These are phyloP conservation scores for Epiblema foenella DNA, from an alignment of 2,888 invertebrate genomes.

Conservation along the genomic window DNA sequence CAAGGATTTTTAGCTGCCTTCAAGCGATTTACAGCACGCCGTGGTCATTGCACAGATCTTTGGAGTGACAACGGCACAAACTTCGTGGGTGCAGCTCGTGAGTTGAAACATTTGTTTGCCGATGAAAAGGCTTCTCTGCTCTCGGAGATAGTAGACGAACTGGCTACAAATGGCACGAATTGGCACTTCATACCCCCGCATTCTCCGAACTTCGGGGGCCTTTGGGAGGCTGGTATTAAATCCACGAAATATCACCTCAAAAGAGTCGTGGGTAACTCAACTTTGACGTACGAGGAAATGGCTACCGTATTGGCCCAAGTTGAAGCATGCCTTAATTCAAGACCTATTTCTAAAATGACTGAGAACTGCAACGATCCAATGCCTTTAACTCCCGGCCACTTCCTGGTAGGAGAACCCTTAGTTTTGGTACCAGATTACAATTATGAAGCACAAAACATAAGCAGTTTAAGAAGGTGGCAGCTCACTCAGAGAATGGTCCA, in stretches of 20 bases:
- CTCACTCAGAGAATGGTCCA: slow-evolving; percentile 42
- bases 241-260: slow-evolving; percentile 26
- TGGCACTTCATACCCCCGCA: slow-evolving; percentile 12
- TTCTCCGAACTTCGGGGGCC: slow-evolving; percentile 2
- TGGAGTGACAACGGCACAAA: slow-evolving; percentile 44
- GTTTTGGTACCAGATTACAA: slow-evolving; percentile 39
- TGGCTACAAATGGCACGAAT: slow-evolving; percentile 12
- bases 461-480: slow-evolving; percentile 44
- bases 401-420: slow-evolving; percentile 46
- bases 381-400: slow-evolving; percentile 47
- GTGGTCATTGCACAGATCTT: slow-evolving; percentile 43
- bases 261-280: slow-evolving; percentile 29
- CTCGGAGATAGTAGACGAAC: background rate
- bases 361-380: slow-evolving; percentile 33
- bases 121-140: background rate
- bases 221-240: background rate
- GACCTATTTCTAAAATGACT: slow-evolving; percentile 23
- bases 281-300: slow-evolving; percentile 44
- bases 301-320: slow-evolving; percentile 43
- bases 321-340: slow-evolving; percentile 45
- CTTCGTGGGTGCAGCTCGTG: background rate
- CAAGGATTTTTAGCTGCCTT: too few species aligned
- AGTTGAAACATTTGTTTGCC: slow-evolving; percentile 9
- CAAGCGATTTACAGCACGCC: slow-evolving; percentile 5
- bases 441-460: slow-evolving; percentile 27